These are phyloP conservation scores for Pinna nobilis DNA, from an alignment of 1,140 invertebrate species.

Conservation along the genomic window DNA sequence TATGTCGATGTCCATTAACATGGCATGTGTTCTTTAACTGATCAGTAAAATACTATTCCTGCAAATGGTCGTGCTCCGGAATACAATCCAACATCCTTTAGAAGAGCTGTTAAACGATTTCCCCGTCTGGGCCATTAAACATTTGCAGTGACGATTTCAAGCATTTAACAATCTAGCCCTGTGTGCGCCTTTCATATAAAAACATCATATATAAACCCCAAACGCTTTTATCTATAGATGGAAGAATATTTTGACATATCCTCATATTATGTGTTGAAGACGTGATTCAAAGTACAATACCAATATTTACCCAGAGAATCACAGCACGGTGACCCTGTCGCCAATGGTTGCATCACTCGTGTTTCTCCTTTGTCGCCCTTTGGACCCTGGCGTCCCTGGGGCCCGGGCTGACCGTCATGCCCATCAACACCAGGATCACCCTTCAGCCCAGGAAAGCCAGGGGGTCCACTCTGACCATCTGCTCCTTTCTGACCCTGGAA, in stretches of 20 bases:
- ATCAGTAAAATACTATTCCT: no score
- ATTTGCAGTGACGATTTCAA: no score
- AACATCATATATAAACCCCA: no score
- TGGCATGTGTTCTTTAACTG: no score
- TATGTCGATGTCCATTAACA: no score
- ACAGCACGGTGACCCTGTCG: conserved; percentile 1
- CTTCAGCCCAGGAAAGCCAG: not conserved
- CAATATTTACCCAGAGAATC: conserved; percentile 22
- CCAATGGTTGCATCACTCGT: not conserved
- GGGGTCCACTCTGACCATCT: not conserved
- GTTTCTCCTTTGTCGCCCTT: not conserved
- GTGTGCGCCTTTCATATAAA: no score
- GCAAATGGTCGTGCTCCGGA: no score
- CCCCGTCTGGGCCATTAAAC: no score
- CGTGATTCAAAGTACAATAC: not conserved
- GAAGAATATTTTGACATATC: not conserved
- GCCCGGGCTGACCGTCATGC: not conserved
- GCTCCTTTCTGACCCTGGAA: not conserved
- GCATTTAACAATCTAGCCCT: no score
- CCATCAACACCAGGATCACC: not conserved
- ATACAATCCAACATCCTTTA: no score
- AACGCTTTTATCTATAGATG: no score
- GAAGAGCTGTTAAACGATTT: no score
- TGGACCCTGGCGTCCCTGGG: not conserved
- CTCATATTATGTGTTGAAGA: not conserved